Conservation (phyloP, 1,140 invertebrate genomes). For the Aphelenchoides fujianensis region DNA sequence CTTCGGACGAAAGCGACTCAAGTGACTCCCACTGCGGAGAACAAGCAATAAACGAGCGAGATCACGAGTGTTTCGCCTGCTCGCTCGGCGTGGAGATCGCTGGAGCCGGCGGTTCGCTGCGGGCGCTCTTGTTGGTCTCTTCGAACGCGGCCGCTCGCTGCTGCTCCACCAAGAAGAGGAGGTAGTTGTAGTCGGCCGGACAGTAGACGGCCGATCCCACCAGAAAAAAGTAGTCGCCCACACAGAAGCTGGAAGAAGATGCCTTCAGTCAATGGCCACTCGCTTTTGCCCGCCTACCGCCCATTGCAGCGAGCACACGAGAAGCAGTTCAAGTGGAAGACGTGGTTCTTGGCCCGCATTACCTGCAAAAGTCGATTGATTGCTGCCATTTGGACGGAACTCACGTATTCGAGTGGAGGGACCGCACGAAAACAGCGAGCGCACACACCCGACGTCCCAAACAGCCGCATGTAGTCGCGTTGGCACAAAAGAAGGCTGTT, state of each 20-base stretch:
- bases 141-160: no score
- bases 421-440: neutral
- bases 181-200: neutral
- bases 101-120: neutral
- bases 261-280: neutral
- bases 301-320: constrained; percentile 6
- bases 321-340: constrained; percentile 3
- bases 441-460: neutral
- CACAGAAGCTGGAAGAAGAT: constrained; percentile 10
- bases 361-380: no score
- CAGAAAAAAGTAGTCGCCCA: constrained; percentile 7
- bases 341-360: neutral
- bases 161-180: no score
- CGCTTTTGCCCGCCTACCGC: neutral
- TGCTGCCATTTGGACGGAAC: no score
- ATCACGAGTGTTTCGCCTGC: no score
- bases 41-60: no score
- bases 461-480: constrained; percentile 12
- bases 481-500: neutral
- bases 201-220: neutral
- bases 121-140: neutral
- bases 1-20: no score
- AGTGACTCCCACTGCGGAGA: no score
- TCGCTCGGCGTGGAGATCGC: neutral
- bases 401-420: neutral